Evolutionary conservation across 2,888 invertebrate genomes (phyloP), one percentile per base, ranked within the genome.

Genomic region (Pollenia amentaria): DNA sequence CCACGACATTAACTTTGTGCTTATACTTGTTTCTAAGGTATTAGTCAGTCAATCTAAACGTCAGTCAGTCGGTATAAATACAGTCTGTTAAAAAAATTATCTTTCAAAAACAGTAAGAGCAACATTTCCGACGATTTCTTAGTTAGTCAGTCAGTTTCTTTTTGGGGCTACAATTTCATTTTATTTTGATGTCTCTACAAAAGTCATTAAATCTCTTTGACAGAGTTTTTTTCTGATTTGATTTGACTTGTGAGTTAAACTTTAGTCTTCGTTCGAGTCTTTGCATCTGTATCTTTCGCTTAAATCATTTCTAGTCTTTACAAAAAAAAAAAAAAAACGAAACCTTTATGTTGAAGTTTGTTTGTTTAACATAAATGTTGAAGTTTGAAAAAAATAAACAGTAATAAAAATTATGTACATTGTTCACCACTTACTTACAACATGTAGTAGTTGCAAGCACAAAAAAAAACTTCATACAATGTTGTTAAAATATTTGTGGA

Each of bases 1-100:
- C 82, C 82, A 80, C 85, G 85, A 85, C 85, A 85, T 85, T 85
- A 85, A 85, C 85, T 85, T 85, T 85, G 85, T 70, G 44, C 38
- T 55, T n/a, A 16, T 48, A 48, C 73, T 46, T 44, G 62, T 11
- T 21, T 65, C 64, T 76, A 53, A 72, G 44, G 73, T 29, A 67
- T 67, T 60, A 82, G 69, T 53, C 69, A 77, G 60, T 55, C 64
- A 80, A 40, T 16, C 64, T 44, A 42, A 29, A 48, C 60, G 67
- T 75, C 82, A 82, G 69, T 69, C 82, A 82, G 53, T 69, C 48
- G 51, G 40, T 76, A 64, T 29, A 29, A 29, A 29, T 29, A 29
- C 4, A 29, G 29, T 29, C 6, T 29, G 29, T 6, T 29, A 29
- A 29, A 29, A 1, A 29, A 29, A 29, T 6, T 6, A 6, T 29